These are phyloP conservation scores for Steatornis caripensis DNA, from an alignment of 2,113 vertebrate species.

Conservation along the genomic window DNA sequence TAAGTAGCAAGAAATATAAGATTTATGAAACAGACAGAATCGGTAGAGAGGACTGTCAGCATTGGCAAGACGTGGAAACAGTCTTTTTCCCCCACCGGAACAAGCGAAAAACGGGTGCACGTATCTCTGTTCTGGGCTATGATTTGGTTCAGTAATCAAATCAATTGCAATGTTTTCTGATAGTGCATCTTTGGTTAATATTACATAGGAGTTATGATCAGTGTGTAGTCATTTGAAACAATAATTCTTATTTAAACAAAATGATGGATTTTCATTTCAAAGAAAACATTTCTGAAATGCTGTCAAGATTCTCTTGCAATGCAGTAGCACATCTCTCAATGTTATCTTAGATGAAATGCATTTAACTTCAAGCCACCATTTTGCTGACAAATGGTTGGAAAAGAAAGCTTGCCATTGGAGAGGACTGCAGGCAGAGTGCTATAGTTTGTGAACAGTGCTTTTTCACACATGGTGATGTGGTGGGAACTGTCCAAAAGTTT, in stretches of 20 bases:
- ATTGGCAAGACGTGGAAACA: background rate
- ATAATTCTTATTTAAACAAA: background rate
- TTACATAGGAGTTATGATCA: background rate
- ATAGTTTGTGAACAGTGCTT: background rate
- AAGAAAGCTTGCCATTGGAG: background rate
- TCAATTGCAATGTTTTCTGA: background rate
- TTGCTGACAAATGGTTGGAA: background rate
- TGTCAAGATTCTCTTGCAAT: background rate
- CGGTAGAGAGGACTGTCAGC: background rate
- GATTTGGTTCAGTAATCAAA: background rate
- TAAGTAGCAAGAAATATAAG: background rate
- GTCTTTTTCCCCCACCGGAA: background rate
- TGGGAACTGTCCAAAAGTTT: background rate
- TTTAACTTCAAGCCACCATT: background rate
- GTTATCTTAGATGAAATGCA: background rate
- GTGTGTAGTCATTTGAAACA: background rate
- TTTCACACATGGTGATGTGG: background rate
- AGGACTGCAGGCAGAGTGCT: background rate
- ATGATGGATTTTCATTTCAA: background rate
- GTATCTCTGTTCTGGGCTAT: background rate
- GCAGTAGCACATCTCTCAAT: background rate
- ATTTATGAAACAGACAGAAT: background rate
- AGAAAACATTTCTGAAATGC: background rate
- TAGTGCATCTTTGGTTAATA: background rate
- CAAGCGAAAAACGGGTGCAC: fast-evolving